Percentiles rank a stretch among this genome's conserved stretches.
Conservation (phyloP, 1,140 invertebrate genomes). For the Aphaenogaster ashmeadi region DNA sequence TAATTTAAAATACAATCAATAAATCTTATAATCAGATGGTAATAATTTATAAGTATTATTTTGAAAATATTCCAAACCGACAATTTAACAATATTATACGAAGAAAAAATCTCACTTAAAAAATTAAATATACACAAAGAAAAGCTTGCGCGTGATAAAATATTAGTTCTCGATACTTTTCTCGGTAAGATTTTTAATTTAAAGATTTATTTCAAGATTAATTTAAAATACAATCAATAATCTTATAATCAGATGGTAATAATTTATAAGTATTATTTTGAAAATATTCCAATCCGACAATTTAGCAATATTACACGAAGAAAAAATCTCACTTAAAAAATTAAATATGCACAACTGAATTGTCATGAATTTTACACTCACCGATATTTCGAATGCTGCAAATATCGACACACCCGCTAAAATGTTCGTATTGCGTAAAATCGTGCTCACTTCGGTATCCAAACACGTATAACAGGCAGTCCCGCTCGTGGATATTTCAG, state of each 20-base stretch:
- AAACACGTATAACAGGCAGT: neutral
- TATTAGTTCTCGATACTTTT: neutral
- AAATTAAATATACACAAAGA: neutral
- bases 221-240: neutral
- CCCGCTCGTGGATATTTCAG: neutral
- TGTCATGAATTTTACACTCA: constrained; percentile 22
- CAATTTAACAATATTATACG: neutral
- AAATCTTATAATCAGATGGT: neutral
- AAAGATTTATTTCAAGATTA: neutral
- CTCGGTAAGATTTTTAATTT: neutral
- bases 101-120: too few relatives aligned
- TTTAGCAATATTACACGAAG: neutral
- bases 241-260: neutral
- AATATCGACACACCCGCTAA: constrained; percentile 1
- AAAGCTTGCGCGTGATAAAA: neutral
- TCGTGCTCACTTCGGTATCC: constrained; percentile 21
- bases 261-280: neutral
- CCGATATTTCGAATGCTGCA: neutral
- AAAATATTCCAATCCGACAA: neutral
- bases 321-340: neutral
- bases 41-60: neutral
- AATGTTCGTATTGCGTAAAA: constrained; percentile 29
- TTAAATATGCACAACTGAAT: neutral
- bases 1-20: neutral
- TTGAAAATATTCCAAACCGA: neutral